phyloP scores from a whole-genome alignment of 2,797 vertebrate species.

The Pelodytes ibericus region DNA sequence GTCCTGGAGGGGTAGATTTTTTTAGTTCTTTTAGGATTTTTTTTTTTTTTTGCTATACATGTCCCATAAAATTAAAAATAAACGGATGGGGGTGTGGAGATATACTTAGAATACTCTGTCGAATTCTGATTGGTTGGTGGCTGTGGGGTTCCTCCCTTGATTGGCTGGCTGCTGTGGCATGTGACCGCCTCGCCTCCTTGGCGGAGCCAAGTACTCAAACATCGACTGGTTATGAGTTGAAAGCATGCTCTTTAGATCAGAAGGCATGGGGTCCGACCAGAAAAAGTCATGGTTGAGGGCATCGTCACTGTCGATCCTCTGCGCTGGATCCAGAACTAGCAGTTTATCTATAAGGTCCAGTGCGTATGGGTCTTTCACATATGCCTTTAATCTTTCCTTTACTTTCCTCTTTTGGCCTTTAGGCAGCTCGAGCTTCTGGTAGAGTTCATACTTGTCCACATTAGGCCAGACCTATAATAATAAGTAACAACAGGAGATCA shows the following conservation, averaged over 20 bases:
- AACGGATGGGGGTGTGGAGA: too few relatives aligned
- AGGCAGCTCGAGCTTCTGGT: conserved; percentile 94
- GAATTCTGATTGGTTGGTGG: conserved; percentile 94
- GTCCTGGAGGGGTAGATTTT: neutral
- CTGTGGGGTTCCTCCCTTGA: conserved; percentile 89
- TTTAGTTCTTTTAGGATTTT: neutral
- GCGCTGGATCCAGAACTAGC: conserved; percentile 89
- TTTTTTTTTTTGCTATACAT: neutral
- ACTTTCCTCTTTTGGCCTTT: conserved; percentile 98
- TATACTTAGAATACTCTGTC: conserved; percentile 84
- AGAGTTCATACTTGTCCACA: conserved; percentile 94
- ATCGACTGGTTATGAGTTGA: conserved; percentile 97
- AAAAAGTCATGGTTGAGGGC: conserved; percentile 98
- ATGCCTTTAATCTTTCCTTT: conserved; percentile 95
- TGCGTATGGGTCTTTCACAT: conserved; percentile 92
- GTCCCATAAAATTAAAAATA: too few relatives aligned
- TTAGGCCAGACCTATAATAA: conserved; percentile 90
- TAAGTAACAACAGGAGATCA: too few relatives aligned
- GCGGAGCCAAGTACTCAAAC: conserved; percentile 96
- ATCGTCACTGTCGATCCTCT: conserved; percentile 91
- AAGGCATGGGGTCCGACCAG: conserved; percentile 98
- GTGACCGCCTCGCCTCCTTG: conserved; percentile 86
- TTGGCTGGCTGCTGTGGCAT: conserved; percentile 94
- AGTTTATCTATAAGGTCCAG: conserved; percentile 95
- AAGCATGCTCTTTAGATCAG: conserved; percentile 97